Conservation (phyloP, 2,113 vertebrate genomes). For the Gymnorhina tibicen region DNA sequence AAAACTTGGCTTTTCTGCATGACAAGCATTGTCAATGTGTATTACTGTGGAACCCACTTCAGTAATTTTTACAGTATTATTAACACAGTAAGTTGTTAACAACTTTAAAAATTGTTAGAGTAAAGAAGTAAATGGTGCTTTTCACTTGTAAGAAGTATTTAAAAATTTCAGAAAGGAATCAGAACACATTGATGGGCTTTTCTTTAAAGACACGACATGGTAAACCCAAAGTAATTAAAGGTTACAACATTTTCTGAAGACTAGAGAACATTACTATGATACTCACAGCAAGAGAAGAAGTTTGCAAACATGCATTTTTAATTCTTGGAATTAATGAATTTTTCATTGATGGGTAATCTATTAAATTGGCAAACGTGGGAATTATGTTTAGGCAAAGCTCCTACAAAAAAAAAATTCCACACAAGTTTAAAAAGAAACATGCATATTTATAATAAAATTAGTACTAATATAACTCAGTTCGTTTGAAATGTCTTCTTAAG, state of each 20-base stretch:
- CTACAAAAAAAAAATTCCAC: slow-evolving; percentile 66
- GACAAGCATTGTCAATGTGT: not conserved
- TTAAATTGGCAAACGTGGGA: slow-evolving; percentile 96
- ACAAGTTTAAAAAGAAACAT: not conserved
- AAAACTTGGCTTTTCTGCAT: not conserved
- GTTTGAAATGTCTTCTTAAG: not conserved
- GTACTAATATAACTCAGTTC: not conserved
- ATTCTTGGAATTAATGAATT: slow-evolving; percentile 97
- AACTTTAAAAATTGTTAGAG: not conserved
- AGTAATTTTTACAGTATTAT: not conserved
- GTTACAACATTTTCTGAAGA: not conserved
- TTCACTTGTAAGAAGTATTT: not conserved
- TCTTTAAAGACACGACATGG: not conserved
- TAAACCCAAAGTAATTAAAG: not conserved
- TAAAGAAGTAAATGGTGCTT: not conserved
- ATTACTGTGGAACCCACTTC: not conserved
- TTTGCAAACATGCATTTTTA: slow-evolving; percentile 94
- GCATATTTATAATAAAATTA: not conserved
- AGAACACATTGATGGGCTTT: not conserved
- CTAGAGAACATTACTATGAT: not conserved
- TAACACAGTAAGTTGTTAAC: not conserved
- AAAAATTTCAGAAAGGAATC: not conserved
- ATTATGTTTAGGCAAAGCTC: slow-evolving; percentile 98
- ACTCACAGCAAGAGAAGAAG: slow-evolving; percentile 97
- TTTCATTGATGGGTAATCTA: slow-evolving; percentile 99